Conservation (phyloP, 1,140 invertebrate species). For the Micrasema longulum region DNA sequence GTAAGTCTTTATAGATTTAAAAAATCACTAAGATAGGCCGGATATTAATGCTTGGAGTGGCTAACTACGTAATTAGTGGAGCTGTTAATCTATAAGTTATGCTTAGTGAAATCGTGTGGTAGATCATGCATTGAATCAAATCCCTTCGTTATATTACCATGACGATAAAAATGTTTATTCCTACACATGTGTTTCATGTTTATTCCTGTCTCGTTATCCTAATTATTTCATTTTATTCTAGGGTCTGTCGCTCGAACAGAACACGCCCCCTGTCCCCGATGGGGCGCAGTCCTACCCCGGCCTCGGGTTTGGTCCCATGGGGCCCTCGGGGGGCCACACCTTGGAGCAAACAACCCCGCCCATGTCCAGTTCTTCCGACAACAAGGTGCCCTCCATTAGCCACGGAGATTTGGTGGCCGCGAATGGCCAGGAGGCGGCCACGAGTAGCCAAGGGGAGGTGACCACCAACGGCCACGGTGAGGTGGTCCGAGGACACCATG, state of each 20-base stretch:
- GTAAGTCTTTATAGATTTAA: too few species aligned
- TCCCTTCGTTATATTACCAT: too few species aligned
- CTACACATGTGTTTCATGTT: not conserved
- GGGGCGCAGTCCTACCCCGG: slow-evolving; percentile 51
- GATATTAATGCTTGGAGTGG: too few species aligned
- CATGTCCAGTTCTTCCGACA: too few species aligned
- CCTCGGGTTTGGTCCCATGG: slow-evolving; percentile 63
- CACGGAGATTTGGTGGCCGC: slow-evolving; percentile 56
- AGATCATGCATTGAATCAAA: too few species aligned
- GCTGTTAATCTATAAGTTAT: too few species aligned
- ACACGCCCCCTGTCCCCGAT: not conserved
- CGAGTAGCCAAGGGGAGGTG: slow-evolving; percentile 29
- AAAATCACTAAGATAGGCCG: too few species aligned
- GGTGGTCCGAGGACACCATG: slow-evolving; percentile 52
- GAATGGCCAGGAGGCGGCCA: slow-evolving; percentile 42
- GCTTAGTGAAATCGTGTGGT: too few species aligned
- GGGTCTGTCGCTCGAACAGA: too few species aligned
- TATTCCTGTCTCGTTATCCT: not conserved
- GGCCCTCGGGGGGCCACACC: slow-evolving; percentile 60
- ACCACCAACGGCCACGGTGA: too few species aligned
- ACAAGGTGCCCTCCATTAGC: slow-evolving; percentile 57
- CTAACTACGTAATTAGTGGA: too few species aligned
- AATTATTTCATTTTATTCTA: not conserved
- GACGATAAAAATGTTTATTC: too few species aligned
- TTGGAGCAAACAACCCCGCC: slow-evolving; percentile 57